Conservation (phyloP, 2,888 invertebrate genomes). For the Drosophila melanocephala region DNA sequence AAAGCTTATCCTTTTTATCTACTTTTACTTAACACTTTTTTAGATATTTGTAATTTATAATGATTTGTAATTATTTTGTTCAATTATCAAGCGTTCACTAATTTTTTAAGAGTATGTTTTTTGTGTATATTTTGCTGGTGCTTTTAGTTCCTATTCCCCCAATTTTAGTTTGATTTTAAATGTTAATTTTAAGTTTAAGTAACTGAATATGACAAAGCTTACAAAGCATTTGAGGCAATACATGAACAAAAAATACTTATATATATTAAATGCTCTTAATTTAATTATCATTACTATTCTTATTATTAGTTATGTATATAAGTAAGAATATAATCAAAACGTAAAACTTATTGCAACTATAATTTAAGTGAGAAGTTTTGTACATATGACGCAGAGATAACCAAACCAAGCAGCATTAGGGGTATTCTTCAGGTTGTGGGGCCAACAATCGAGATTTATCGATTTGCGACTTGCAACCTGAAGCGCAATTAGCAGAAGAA, state of each 20-base stretch:
- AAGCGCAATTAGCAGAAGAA: slow-evolving; percentile 19
- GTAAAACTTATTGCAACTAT: slow-evolving; percentile 20
- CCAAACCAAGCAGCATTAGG: slow-evolving; percentile 67
- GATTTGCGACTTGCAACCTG: slow-evolving; percentile 10
- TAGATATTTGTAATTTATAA: not conserved
- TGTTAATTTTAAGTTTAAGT: slow-evolving; percentile 66
- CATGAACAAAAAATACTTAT: slow-evolving; percentile 36
- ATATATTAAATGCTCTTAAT: slow-evolving; percentile 21
- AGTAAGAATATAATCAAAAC: slow-evolving; percentile 61
- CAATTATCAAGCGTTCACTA: not conserved
- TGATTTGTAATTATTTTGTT: not conserved
- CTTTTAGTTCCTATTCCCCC: slow-evolving; percentile 79
- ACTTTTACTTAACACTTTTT: not conserved
- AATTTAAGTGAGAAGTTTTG: slow-evolving; percentile 39
- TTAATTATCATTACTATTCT: slow-evolving; percentile 23
- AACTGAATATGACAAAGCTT: slow-evolving; percentile 75
- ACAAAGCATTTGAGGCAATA: slow-evolving; percentile 82
- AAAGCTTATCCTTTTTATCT: not conserved
- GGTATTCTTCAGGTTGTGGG: slow-evolving; percentile 39
- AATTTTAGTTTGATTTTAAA: slow-evolving; percentile 48
- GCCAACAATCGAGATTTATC: slow-evolving; percentile 17
- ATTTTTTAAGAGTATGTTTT: slow-evolving; percentile 18
- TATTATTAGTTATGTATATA: slow-evolving; percentile 49
- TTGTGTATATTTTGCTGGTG: slow-evolving; percentile 72
- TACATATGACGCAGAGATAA: slow-evolving; percentile 62